Base-by-base conservation (phyloP, 2,888 invertebrate species). In the Morinoia aosen region DNA sequence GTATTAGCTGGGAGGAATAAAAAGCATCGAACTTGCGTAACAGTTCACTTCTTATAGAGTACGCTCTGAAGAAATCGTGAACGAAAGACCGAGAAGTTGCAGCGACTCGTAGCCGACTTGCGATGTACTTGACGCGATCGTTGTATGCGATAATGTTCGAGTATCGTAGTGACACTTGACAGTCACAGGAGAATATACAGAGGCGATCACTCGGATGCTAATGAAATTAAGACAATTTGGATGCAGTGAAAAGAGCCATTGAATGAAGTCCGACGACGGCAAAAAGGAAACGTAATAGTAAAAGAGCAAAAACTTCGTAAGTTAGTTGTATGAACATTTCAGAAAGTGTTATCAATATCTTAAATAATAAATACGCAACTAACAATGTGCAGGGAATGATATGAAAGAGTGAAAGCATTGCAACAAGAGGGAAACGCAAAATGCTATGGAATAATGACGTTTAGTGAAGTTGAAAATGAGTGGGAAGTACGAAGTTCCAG, bases 111-210 rank as follows among this genome's bases (percentile, higher is more conserved):
- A 33, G 57, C 93, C 0, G 25, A 93, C 57, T 57, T n/a, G 33
- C 25, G 93, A 57, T 14, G 14, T 12, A 56, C 93, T 93, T 57
- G 48, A 93, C 93, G 57, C 93, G 57, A 57, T 93, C 93, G 93
- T 93, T 93, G 93, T 93, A 93, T 93, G 93, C 93, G 93, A 93
- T 93, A 93, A 33, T n/a, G 93, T 93, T 93, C 16, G n/a, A 57
- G 57, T 57, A 57, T 93, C 93, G 56, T 57, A 57, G 40, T 48
- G 90, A 90, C 90, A 90, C 90, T 90, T 90, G 48, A 40, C 40
- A 40, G 40, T 48, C 39, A 25, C 48, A 25, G 19, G 12, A 90
- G 12, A 25, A 90, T 90, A 40, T 40, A 90, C 90, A 90, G 16
- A 40, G 90, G 19, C 90, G 76, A 16, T 76, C 25, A 33, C 76